Base-by-base conservation (phyloP, 2,113 vertebrate genomes). In the Recurvirostra avosetta region DNA sequence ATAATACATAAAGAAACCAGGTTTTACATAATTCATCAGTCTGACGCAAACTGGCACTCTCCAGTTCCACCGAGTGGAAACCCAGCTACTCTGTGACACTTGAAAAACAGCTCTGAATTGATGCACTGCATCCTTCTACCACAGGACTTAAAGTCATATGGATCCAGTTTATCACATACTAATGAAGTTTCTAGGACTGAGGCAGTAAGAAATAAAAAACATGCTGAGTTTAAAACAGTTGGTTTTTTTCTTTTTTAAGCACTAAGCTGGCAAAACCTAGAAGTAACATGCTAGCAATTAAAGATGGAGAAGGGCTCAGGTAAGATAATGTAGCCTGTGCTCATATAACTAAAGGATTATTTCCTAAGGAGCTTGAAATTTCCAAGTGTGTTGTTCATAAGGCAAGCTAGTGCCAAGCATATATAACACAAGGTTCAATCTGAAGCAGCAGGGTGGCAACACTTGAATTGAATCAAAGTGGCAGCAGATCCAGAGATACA, bases 11-110 rank as follows among this genome's bases (percentile, higher is more conserved):
- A 94, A 82, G 77, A 98, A 98, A 96, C 59, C 66, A 90, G 36
- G 62, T 97, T 98, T 98, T 98, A 96, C 98, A 98, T 98, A 98
- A 98, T 98, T 98, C 92, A 98, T 98, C 97, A 98, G 94, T 81
- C 93, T 98, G 97, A 98, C 75, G 56, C 82, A 96, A 97, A 91
- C 75, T 96, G 96, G 58, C 86, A 95, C 61, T 97, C 86, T 88
- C 45, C 83, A 97, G 81, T 92, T 97, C 66, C 34, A 86, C 36
- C 2, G 12, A 96, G 96, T 95, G 75, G 86, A 97, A 97, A 92
- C 40, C 53, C 79, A 96, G 81, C 83, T 97, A 88, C 56, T 88
- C 89, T 14, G 40, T 95, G 88, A 96, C 91, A 96, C 92, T 97
- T 97, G 90, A 97, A 96, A 97, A 97, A 93, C 92, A 96, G 52